Evolutionary conservation across 2,113 vertebrate species (phyloP).

Genomic region (Bagarius yarrelli): DNA sequence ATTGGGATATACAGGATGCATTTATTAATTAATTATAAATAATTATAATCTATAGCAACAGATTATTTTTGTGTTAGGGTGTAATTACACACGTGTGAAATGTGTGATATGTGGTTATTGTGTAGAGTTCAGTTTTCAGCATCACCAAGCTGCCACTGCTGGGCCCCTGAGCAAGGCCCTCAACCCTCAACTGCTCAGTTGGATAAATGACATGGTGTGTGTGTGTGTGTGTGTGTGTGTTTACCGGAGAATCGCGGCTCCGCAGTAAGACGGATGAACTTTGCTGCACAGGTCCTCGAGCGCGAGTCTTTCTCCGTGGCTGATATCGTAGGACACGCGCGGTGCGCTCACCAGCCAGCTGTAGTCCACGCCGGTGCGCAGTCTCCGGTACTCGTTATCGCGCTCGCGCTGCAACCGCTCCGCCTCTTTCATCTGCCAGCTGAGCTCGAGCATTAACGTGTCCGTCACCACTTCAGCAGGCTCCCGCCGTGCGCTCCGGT

Average conservation of each 20-base stretch:
- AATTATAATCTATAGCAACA: background rate
- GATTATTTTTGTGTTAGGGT: too few relatives aligned
- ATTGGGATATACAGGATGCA: too few relatives aligned
- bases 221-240: background rate
- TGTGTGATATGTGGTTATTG: background rate
- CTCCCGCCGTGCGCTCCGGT: conserved; percentile 71
- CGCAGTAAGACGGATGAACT: conserved; percentile 88
- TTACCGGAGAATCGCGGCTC: conserved; percentile 88
- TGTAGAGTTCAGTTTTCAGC: too few relatives aligned
- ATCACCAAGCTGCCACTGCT: too few relatives aligned
- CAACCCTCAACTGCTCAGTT: too few relatives aligned
- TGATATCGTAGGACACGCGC: conserved; percentile 78
- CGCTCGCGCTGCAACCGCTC: conserved; percentile 84
- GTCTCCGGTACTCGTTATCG: conserved; percentile 75
- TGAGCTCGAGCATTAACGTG: conserved; percentile 94
- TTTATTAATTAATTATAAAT: background rate
- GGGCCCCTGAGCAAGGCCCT: too few relatives aligned
- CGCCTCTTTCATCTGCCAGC: conserved; percentile 87
- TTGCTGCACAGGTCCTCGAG: conserved; percentile 89
- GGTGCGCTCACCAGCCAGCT: conserved; percentile 89
- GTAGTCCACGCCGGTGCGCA: conserved; percentile 90
- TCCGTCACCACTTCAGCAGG: conserved; percentile 86
- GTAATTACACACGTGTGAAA: background rate
- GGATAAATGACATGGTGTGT: too few relatives aligned
- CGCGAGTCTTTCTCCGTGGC: conserved; percentile 80